Conservation (phyloP, 2,797 vertebrate genomes). For the Eidolon dupreanum region DNA sequence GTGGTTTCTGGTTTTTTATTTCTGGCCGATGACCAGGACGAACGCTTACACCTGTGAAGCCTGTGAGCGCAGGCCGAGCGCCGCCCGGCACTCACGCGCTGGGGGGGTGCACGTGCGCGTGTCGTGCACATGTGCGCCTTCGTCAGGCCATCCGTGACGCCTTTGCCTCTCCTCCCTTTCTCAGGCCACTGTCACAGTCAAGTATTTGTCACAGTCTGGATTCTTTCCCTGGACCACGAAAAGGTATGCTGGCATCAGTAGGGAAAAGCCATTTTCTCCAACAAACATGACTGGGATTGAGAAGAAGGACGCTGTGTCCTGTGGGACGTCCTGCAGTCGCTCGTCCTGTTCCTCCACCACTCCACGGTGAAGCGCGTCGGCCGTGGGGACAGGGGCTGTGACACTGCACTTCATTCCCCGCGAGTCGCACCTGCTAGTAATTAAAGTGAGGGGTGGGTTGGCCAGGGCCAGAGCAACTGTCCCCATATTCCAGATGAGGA, state of each 20-base stretch:
- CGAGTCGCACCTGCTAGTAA: neutral
- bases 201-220: slow-evolving; percentile 91
- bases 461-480: neutral
- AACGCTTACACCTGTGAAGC: neutral
- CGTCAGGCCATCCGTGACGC: neutral
- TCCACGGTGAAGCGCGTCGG: slow-evolving; percentile 84
- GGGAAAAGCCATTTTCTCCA: slow-evolving; percentile 87
- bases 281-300: slow-evolving; percentile 88
- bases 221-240: slow-evolving; percentile 91
- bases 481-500: neutral
- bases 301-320: slow-evolving; percentile 85
- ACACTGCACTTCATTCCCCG: no score
- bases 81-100: neutral
- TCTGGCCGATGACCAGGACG: neutral
- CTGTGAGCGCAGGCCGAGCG: accelerated
- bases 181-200: slow-evolving; percentile 89
- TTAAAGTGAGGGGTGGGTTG: neutral
- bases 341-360: slow-evolving; percentile 87
- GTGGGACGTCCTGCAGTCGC: slow-evolving; percentile 88
- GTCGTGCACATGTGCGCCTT: accelerated
- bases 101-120: accelerated
- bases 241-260: slow-evolving; percentile 85
- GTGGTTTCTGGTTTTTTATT: neutral
- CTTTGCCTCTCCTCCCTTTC: neutral
- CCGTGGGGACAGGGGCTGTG: neutral